A percentile compares a stretch with the other conserved stretches of the same genome.
Conservation (phyloP, 2,888 invertebrate species). For the Drosophila meridiana region DNA sequence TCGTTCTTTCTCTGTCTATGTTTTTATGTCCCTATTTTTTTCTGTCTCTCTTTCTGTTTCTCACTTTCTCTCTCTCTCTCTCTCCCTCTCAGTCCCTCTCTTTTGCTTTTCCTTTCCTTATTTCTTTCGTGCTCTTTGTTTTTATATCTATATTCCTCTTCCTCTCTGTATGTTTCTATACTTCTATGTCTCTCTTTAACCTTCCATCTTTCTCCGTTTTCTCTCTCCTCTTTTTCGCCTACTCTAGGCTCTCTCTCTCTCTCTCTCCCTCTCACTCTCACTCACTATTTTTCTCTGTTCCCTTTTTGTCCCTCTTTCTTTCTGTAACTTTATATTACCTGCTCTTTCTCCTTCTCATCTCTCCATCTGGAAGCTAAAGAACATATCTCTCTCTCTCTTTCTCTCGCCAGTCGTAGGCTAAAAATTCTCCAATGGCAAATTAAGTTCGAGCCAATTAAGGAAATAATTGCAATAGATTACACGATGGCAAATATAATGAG, state of each 20-base stretch:
- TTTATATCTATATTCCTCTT: not conserved
- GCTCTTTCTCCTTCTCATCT: not conserved
- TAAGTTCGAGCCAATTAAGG: conserved; percentile 3
- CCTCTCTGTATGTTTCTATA: too few relatives aligned
- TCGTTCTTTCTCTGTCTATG: not conserved
- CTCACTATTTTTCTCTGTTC: not conserved
- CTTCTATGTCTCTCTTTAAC: too few relatives aligned
- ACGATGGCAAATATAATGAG: not conserved
- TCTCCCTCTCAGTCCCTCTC: not conserved
- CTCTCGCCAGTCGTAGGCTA: not conserved
- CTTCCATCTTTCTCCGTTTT: too few relatives aligned
- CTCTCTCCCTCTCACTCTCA: not conserved
- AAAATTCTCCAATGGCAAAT: not conserved
- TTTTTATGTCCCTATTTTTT: too few relatives aligned
- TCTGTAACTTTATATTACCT: too few relatives aligned
- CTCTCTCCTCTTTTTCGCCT: too few relatives aligned
- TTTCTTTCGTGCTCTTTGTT: not conserved
- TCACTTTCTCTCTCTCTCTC: not conserved
- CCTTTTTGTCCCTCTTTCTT: not conserved
- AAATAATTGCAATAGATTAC: conserved; percentile 9
- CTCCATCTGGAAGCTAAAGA: too few relatives aligned
- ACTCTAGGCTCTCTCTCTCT: not conserved
- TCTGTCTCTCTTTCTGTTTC: too few relatives aligned
- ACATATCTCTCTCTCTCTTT: not conserved
- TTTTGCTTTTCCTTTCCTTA: not conserved